Evolutionary conservation across 2,797 vertebrate species (phyloP), one percentile per base, ranked within the genome.

Genomic region (Cossypha heuglini): DNA sequence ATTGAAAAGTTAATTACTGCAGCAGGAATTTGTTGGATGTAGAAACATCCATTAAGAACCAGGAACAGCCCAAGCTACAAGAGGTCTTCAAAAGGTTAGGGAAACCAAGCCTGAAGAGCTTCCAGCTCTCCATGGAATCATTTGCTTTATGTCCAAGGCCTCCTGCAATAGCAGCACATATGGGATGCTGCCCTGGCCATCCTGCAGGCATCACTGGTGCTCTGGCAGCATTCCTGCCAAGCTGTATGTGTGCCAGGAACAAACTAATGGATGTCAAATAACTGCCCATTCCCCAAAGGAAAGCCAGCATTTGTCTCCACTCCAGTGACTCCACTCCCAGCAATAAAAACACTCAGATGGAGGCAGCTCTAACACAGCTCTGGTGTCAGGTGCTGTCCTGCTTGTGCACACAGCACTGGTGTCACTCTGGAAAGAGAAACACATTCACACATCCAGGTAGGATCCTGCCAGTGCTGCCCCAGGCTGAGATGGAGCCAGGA

Each of bases 101-200:
- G 51, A 87, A 93, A 33, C 3, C 33, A 43, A 55, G 55, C 33
- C 62, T 68, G 59, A 85, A 82, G 58, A 72, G 74, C 45, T 76
- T 58, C 49, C 13, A 6, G 54, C 20, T 59, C 79, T 16, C 58
- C 16, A 0, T 25, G 31, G 52, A 67, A 17, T 8, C 6, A 26
- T 63, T 69, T 73, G 14, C 33, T 62, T 29, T 31, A 5, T 35
- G 51, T 63, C 48, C 18, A 45, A 75, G 28, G 12, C 10, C 31
- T 79, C 59, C 61, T 52, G 66, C 66, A 40, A 10, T 0, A 17
- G 20, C 11, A 6, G 29, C 4, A 0, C 0, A 19, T 0, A 0
- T 10, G 5, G 29, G 68, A 29, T 3, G 13, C 37, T 45, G 63
- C 63, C 68, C 81, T 84, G 0, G 62, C 76, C 33, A 0, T 21